A percentile compares a stretch with the other conserved stretches of the same genome.
These are phyloP conservation scores for Ectemnius continuus DNA, from an alignment of 2,888 invertebrate genomes.

Conservation along the genomic window DNA sequence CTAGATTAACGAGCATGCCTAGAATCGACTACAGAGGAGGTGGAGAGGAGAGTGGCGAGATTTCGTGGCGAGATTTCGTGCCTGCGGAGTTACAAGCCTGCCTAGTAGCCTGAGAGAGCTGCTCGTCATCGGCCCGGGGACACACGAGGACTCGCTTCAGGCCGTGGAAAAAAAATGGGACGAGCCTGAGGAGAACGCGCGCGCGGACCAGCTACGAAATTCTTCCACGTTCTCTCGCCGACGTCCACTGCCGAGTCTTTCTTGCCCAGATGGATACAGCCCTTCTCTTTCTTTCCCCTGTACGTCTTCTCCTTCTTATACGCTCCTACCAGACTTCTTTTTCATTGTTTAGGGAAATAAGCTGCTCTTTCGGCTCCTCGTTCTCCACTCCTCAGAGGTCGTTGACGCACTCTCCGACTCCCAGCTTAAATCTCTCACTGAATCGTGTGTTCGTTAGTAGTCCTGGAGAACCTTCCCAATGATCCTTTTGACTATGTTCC, in stretches of 20 bases:
- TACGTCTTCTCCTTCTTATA: neutral
- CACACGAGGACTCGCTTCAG: neutral
- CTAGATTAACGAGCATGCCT: conserved; percentile 68
- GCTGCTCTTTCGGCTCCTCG: conserved; percentile 31
- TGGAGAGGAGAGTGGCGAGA: conserved; percentile 29
- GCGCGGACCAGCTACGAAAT: conserved; percentile 16
- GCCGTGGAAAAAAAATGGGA: conserved; percentile 25
- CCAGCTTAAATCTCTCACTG: conserved; percentile 52
- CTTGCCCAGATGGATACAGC: neutral
- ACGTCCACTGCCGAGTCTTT: conserved; percentile 18
- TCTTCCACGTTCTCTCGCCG: conserved; percentile 28
- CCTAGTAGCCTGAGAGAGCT: neutral
- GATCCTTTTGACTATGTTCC: conserved; percentile 36
- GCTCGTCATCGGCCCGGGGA: neutral
- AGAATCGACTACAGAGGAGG: conserved; percentile 55
- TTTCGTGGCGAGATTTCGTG: conserved; percentile 54
- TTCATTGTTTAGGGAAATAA: conserved; percentile 44
- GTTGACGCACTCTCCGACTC: conserved; percentile 55
- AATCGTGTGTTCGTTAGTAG: conserved; percentile 27
- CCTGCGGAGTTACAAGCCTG: too few species aligned
- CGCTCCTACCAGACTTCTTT: conserved; percentile 3
- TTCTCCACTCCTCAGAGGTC: conserved; percentile 52
- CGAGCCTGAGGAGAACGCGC: neutral
- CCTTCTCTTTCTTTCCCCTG: neutral
- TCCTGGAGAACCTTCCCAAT: conserved; percentile 53